A percentile compares a stretch with the other conserved stretches of the same genome.
Evolutionary conservation across 2,888 invertebrate species (phyloP).

Genomic region (Agrotis exclamationis): DNA sequence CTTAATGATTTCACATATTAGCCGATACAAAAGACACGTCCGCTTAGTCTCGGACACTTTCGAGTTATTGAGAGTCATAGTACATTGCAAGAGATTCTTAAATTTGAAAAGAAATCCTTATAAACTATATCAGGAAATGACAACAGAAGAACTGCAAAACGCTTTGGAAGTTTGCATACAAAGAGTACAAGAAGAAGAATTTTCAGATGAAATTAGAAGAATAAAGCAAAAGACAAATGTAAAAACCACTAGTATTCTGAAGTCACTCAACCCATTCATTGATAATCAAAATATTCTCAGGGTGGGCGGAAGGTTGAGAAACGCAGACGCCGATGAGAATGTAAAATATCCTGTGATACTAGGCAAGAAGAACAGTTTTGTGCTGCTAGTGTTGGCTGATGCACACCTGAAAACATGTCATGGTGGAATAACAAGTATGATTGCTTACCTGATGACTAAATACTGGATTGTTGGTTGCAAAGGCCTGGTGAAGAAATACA

Average conservation of each 20-base stretch:
- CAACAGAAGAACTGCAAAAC: slow-evolving; percentile 49
- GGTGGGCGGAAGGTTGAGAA: slow-evolving; percentile 63
- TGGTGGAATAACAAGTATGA: slow-evolving; percentile 61
- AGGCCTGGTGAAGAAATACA: slow-evolving; percentile 37
- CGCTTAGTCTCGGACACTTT: too few species aligned
- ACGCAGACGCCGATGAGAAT: slow-evolving; percentile 35
- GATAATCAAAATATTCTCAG: slow-evolving; percentile 57
- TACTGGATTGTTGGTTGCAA: slow-evolving; percentile 64
- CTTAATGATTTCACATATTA: too few species aligned
- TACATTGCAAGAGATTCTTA: slow-evolving; percentile 48
- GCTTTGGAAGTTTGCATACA: slow-evolving; percentile 47
- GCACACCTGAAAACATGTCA: slow-evolving; percentile 60
- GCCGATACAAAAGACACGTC: too few species aligned
- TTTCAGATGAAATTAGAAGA: slow-evolving; percentile 21
- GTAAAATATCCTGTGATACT: slow-evolving; percentile 65
- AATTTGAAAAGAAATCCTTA: slow-evolving; percentile 38
- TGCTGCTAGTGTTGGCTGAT: slow-evolving; percentile 53
- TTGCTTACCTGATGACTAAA: slow-evolving; percentile 58
- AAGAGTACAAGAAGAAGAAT: slow-evolving; percentile 41
- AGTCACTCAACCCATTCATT: slow-evolving; percentile 55
- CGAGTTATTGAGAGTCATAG: slow-evolving; percentile 40
- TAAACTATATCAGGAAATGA: slow-evolving; percentile 20
- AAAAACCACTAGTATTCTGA: slow-evolving; percentile 46
- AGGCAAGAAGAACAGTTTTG: slow-evolving; percentile 50
- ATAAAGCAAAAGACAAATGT: slow-evolving; percentile 28